These are phyloP conservation scores for Uropsilus gracilis DNA, from an alignment of 2,113 vertebrate species.

Conservation along the genomic window DNA sequence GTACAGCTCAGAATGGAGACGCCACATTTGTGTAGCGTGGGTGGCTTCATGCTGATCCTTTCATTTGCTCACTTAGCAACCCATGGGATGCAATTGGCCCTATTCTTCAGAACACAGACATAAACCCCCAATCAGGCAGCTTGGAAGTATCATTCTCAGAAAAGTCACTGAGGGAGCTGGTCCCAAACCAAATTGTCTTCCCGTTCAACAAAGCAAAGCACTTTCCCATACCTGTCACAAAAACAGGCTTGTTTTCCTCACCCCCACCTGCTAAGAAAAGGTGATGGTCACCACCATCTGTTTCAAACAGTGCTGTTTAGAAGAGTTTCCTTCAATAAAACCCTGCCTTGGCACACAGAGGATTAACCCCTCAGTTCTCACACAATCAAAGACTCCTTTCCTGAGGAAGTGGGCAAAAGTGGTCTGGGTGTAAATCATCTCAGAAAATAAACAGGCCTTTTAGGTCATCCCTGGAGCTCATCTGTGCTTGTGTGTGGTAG, in stretches of 20 bases:
- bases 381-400: not conserved
- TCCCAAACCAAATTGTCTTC: not conserved
- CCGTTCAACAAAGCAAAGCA: not conserved
- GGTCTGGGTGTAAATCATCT: not conserved
- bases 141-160: not conserved
- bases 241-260: not conserved
- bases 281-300: not conserved
- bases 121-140: not conserved
- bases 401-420: not conserved
- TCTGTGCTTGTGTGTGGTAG: not conserved
- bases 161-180: not conserved
- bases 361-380: not conserved
- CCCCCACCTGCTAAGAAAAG: not conserved
- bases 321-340: not conserved
- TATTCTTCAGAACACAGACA: not conserved
- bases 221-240: not conserved
- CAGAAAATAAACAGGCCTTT: not conserved
- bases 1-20: not conserved
- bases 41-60: not conserved
- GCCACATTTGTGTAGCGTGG: too few species aligned
- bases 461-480: not conserved
- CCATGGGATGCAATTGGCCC: not conserved
- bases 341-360: not conserved
- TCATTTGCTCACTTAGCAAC: not conserved
- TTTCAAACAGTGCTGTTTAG: constrained; percentile 11